Base-by-base conservation (phyloP, 2,888 invertebrate species). In the Alloplasta piceator region DNA sequence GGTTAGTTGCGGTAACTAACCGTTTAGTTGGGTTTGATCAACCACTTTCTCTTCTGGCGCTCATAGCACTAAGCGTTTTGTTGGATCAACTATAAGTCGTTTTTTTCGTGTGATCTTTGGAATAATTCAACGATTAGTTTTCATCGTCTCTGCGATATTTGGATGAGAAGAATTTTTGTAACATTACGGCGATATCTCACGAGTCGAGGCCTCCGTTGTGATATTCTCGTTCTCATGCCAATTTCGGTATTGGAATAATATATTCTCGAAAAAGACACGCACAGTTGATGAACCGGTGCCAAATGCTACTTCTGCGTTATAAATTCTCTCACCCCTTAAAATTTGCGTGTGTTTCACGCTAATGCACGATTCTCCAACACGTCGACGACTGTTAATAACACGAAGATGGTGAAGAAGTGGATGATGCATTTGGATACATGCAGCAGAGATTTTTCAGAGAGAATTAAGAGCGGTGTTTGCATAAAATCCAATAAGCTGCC, bases 201-300 rank as follows among this genome's bases (percentile, higher is more conserved):
- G 26, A 55, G 26, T 10, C 60, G 66, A 52, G 41, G 55, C 26
- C 26, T 3, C 26, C 26, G 26, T 26, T 26, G 26, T 10, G 61
- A 70, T 70, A 76, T 73, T 72, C 41, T 80, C 58, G 72, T 74
- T 80, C 82, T 78, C 75, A 26, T 67, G 82, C 80, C 74, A 81
- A 79, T 82, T 84, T 82, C 63, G 76, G 80, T 77, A 80, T 83
- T 75, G 81, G 43, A 81, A 80, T 80, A 72, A 80, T 83, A 74
- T 74, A 58, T 80, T 76, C 50, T 50, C 74, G 60, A 71, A 64
- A 41, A 61, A 73, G 50, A 71, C 46, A 52, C 66, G 60, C 12
- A 58, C 46, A 67, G 61, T 64, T 64, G 73, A 72, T 60, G 80
- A 84, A 82, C 66, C 81, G 67, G 79, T 82, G 81, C 83, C 81